Percentiles rank a stretch among this genome's conserved stretches.
Evolutionary conservation across 2,888 invertebrate species (phyloP).

Genomic region (Drosophila putrida): DNA sequence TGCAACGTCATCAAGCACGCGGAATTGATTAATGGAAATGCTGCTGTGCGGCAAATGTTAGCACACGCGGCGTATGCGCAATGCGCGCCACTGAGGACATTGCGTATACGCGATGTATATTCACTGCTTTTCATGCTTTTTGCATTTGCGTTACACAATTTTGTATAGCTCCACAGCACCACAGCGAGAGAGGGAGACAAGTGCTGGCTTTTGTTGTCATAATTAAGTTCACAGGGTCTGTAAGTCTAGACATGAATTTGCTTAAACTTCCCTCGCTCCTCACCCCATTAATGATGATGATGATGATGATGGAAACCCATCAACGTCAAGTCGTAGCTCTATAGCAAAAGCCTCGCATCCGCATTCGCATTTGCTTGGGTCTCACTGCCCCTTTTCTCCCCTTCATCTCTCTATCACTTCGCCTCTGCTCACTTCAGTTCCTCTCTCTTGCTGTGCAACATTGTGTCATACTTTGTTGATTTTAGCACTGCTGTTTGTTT

Average conservation of each 20-base stretch:
- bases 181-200: neutral
- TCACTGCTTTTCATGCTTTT: slow-evolving; percentile 16
- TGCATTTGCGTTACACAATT: slow-evolving; percentile 37
- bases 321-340: slow-evolving; percentile 57
- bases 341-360: slow-evolving; percentile 37
- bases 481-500: slow-evolving; percentile 67
- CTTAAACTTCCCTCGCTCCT: neutral
- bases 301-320: slow-evolving; percentile 59
- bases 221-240: slow-evolving; percentile 65
- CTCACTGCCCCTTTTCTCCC: neutral
- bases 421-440: neutral
- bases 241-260: slow-evolving; percentile 58
- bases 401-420: neutral
- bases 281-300: slow-evolving; percentile 33
- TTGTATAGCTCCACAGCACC: neutral
- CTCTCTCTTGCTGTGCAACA: slow-evolving; percentile 52
- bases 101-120: slow-evolving; percentile 64
- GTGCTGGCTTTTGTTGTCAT: slow-evolving; percentile 54
- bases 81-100: slow-evolving; percentile 36
- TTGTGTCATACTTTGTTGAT: slow-evolving; percentile 77
- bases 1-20: slow-evolving; percentile 55
- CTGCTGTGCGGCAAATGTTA: slow-evolving; percentile 20
- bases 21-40: slow-evolving; percentile 66
- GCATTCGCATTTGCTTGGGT: slow-evolving; percentile 38
- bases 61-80: slow-evolving; percentile 64